A percentile compares a stretch with the other conserved stretches of the same genome.
These are phyloP conservation scores for Anarhynchus alexandrinus DNA, from an alignment of 2,113 vertebrate species.

Conservation along the genomic window DNA sequence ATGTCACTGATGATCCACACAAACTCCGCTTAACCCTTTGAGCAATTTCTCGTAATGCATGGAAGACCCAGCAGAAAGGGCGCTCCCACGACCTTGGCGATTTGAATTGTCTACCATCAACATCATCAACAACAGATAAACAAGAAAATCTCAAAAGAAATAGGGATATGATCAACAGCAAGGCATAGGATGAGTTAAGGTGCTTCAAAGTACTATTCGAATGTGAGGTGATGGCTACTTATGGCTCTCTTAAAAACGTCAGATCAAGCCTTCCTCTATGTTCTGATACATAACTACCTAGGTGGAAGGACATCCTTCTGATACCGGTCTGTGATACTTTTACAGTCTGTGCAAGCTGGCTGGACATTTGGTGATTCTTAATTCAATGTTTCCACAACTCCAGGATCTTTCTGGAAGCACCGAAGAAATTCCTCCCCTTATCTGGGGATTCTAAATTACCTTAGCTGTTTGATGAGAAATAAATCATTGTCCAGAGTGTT, in stretches of 20 bases:
- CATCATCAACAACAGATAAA: background rate
- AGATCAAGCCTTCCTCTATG: background rate
- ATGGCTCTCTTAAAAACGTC: background rate
- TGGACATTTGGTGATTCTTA: background rate
- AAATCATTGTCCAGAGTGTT: background rate
- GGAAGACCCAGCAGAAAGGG: background rate
- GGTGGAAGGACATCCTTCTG: background rate
- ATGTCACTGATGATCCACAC: slow-evolving; percentile 60
- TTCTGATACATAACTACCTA: background rate
- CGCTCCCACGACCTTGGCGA: background rate
- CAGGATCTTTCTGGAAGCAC: background rate
- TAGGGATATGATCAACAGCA: background rate
- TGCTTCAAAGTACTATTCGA: background rate
- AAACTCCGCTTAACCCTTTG: slow-evolving; percentile 40
- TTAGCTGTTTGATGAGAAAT: background rate
- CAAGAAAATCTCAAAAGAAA: background rate
- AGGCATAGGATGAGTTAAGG: background rate
- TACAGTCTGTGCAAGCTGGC: background rate
- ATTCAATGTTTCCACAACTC: background rate
- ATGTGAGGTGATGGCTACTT: background rate
- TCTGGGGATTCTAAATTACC: background rate
- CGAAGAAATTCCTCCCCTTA: background rate
- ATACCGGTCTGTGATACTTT: background rate
- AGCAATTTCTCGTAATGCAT: background rate
- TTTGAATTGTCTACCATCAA: background rate